Percentiles rank a stretch among this genome's conserved stretches.
phyloP scores from a whole-genome alignment of 2,888 invertebrate species.

The Pterobdella sp. region DNA sequence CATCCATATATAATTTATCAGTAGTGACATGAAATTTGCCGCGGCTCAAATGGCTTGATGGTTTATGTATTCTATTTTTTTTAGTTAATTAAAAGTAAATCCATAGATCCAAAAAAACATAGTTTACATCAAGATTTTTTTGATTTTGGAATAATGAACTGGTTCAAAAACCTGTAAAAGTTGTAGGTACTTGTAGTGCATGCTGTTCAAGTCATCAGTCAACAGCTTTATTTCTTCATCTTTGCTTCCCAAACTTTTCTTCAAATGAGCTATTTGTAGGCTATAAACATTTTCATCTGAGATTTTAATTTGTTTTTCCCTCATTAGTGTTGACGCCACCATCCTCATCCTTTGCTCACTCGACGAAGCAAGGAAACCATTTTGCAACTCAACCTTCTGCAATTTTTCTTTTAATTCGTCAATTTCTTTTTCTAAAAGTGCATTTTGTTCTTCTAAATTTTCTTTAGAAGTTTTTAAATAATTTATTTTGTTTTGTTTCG shows the following conservation, averaged over 20 bases:
- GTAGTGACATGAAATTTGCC: too few species aligned
- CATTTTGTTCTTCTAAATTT: conserved; percentile 3
- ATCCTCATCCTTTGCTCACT: conserved; percentile 15
- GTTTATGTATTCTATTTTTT: too few species aligned
- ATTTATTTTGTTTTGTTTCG: conserved; percentile 18
- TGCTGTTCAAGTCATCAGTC: conserved; percentile 22
- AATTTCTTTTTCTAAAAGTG: conserved; percentile 3
- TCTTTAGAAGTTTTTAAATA: background rate
- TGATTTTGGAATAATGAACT: background rate
- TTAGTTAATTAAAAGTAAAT: background rate
- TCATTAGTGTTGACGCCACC: background rate
- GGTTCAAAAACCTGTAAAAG: conserved; percentile 16
- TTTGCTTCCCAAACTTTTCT: conserved; percentile 21
- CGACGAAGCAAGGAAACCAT: conserved; percentile 19
- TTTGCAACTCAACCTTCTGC: conserved; percentile 19
- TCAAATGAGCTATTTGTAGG: conserved; percentile 14
- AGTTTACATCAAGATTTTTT: background rate
- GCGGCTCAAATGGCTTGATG: too few species aligned
- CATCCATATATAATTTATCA: too few species aligned
- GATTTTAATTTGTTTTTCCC: conserved; percentile 11
- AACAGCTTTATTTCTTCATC: conserved; percentile 25
- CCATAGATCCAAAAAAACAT: background rate
- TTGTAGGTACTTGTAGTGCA: conserved; percentile 20
- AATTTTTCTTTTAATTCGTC: conserved; percentile 11
- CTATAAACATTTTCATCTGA: background rate